Percentiles rank a stretch among this genome's conserved stretches.
Evolutionary conservation across 2,113 vertebrate species (phyloP).

Genomic region (Prinia subflava): DNA sequence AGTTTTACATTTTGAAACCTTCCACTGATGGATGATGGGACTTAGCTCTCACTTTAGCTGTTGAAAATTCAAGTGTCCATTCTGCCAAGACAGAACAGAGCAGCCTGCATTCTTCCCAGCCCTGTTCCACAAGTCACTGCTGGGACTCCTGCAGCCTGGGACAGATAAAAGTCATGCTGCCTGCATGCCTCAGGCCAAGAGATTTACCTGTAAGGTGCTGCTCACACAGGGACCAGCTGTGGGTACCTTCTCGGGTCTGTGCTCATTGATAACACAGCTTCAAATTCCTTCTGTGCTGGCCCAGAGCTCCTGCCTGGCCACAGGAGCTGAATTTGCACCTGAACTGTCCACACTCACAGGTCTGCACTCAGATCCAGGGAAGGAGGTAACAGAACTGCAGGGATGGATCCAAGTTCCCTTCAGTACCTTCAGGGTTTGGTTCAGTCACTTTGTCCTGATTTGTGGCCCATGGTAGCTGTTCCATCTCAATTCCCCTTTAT

Average conservation of each 20-base stretch:
- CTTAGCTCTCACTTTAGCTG: background rate
- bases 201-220: background rate
- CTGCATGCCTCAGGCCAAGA: background rate
- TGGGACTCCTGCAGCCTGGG: background rate
- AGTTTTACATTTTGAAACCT: background rate
- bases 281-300: background rate
- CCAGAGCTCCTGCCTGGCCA: background rate
- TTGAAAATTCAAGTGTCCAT: background rate
- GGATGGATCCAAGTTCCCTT: background rate
- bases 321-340: background rate
- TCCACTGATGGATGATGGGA: background rate
- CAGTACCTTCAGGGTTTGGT: background rate
- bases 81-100: background rate
- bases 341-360: accelerated
- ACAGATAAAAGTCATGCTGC: background rate
- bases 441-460: background rate
- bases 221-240: background rate
- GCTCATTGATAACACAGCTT: background rate
- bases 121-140: accelerated
- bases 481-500: background rate
- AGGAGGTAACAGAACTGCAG: background rate
- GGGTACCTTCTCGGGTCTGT: accelerated
- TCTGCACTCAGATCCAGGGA: background rate
- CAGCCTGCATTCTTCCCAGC: background rate
- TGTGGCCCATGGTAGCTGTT: background rate